Percentiles rank a stretch among this genome's conserved stretches.
These are phyloP conservation scores for Chouioia cunea DNA, from an alignment of 2,888 invertebrate species.

Conservation along the genomic window DNA sequence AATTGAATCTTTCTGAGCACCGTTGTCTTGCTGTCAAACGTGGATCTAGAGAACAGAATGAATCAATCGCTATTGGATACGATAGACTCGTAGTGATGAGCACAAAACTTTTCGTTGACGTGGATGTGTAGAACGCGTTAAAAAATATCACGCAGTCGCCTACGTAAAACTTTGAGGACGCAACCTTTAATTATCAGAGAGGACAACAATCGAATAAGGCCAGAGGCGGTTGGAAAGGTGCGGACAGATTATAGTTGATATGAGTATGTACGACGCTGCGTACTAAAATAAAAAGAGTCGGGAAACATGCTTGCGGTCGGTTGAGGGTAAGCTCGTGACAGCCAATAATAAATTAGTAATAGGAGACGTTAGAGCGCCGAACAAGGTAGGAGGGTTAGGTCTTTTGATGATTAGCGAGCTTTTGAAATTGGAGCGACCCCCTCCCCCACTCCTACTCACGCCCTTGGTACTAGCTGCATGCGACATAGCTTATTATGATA, in stretches of 20 bases:
- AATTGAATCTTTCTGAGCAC: no score
- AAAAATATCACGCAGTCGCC: not conserved
- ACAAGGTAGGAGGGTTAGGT: not conserved
- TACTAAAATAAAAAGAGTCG: conserved; percentile 17
- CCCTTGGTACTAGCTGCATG: conserved; percentile 29
- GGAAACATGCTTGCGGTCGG: conserved; percentile 35
- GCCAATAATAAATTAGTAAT: conserved; percentile 67
- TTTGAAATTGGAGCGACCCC: conserved; percentile 61
- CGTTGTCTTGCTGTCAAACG: no score
- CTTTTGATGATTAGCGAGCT: conserved; percentile 39
- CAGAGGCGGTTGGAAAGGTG: conserved; percentile 1
- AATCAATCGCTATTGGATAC: no score
- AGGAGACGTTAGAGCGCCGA: conserved; percentile 55
- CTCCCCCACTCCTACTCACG: conserved; percentile 25
- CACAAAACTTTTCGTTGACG: no score
- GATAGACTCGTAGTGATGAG: no score
- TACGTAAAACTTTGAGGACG: conserved; percentile 25
- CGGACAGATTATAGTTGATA: conserved; percentile 49
- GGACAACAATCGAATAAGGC: conserved; percentile 36
- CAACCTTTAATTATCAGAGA: conserved; percentile 40
- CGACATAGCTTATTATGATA: conserved; percentile 63
- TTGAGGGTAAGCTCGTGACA: conserved; percentile 57
- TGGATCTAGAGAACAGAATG: no score
- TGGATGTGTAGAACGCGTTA: no score
- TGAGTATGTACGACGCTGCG: conserved; percentile 31